Percentiles rank a stretch among this genome's conserved stretches.
These are phyloP conservation scores for Ctenopoma kingsleyae DNA, from an alignment of 2,797 vertebrate species.

Conservation along the genomic window DNA sequence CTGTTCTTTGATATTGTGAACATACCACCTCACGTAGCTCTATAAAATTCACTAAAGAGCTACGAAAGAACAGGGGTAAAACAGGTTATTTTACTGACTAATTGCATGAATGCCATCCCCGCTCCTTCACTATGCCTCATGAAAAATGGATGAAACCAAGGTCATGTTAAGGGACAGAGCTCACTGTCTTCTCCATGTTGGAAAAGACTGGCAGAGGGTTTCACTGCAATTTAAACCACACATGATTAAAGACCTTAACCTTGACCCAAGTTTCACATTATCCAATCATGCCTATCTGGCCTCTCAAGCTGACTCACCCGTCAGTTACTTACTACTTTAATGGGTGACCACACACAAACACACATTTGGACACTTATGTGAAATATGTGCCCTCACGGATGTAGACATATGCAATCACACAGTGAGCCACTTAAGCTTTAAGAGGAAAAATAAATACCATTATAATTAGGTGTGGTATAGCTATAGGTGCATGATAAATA, in stretches of 20 bases:
- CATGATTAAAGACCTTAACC: conserved; percentile 68
- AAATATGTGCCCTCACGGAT: background rate
- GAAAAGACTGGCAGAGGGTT: conserved; percentile 36
- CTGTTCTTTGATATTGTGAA: conserved; percentile 27
- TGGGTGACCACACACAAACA: conserved; percentile 17
- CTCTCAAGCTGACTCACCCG: conserved; percentile 42
- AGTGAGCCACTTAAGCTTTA: background rate
- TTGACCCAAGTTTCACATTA: conserved; percentile 69
- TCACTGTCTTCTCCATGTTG: conserved; percentile 42
- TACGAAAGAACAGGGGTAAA: conserved; percentile 14
- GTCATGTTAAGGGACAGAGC: conserved; percentile 57
- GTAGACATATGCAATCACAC: background rate
- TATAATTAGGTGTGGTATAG: background rate
- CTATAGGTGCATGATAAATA: background rate
- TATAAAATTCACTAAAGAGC: conserved; percentile 23
- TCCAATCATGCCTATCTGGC: conserved; percentile 57
- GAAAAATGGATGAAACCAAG: conserved; percentile 76
- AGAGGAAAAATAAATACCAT: background rate
- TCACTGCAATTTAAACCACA: conserved; percentile 57
- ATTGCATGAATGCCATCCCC: conserved; percentile 38
- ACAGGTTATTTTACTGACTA: conserved; percentile 49
- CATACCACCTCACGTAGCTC: conserved; percentile 16
- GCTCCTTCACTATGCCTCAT: conserved; percentile 59
- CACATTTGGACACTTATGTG: conserved; percentile 1
- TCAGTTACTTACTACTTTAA: conserved; percentile 24